Conservation (phyloP, 2,888 invertebrate species). For the Oligia strigilis region DNA sequence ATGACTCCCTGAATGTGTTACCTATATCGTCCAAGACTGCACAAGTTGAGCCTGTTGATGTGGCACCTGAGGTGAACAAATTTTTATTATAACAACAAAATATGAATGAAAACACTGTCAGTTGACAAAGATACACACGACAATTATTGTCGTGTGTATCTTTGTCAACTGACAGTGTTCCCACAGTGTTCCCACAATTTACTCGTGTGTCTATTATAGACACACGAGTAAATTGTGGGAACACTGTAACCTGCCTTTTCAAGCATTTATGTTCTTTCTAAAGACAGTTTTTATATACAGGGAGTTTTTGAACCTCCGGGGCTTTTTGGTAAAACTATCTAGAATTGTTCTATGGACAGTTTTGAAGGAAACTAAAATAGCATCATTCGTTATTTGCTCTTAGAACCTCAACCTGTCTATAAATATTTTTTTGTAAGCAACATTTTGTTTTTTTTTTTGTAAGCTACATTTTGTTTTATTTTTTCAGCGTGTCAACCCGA, state of each 20-base stretch:
- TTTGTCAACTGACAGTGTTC: too few species aligned
- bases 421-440: neutral
- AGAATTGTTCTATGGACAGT: neutral
- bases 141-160: too few species aligned
- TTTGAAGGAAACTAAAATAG: neutral
- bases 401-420: neutral
- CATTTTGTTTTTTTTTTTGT: neutral
- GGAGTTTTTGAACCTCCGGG: too few species aligned
- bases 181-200: too few species aligned
- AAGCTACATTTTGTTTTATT: neutral
- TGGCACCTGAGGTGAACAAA: slow-evolving; percentile 77
- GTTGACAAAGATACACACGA: neutral
- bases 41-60: slow-evolving; percentile 93
- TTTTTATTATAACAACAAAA: neutral
- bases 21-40: slow-evolving; percentile 97
- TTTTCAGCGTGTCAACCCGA: slow-evolving; percentile 83
- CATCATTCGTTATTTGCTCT: neutral
- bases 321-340: neutral
- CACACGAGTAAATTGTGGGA: neutral
- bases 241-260: too few species aligned
- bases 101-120: neutral
- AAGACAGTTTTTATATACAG: too few species aligned
- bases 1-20: slow-evolving; percentile 97
- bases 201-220: too few species aligned
- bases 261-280: too few species aligned